Evolutionary conservation across 2,888 invertebrate species (phyloP).

Genomic region (Lepeophtheirus nordmannii): DNA sequence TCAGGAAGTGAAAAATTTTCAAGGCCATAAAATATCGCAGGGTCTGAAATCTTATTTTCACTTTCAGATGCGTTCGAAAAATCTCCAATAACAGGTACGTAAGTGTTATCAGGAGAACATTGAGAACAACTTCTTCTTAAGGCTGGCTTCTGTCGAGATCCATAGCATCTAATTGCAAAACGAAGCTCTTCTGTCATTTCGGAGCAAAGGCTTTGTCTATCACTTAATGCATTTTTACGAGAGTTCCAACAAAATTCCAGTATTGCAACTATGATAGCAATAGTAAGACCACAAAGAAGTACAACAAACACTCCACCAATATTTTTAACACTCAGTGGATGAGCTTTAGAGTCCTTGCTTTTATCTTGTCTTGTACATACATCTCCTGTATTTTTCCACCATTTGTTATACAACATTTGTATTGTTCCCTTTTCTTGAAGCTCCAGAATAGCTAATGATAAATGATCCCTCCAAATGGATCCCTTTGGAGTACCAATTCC

Average conservation of each 20-base stretch:
- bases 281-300: conserved; percentile 70
- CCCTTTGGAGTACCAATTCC: conserved; percentile 77
- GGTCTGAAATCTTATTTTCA: no score
- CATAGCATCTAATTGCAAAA: conserved; percentile 73
- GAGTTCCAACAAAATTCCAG: conserved; percentile 90
- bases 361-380: conserved; percentile 54
- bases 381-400: conserved; percentile 94
- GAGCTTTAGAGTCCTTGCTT: conserved; percentile 53
- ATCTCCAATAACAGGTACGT: not conserved
- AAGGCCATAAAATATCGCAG: no score
- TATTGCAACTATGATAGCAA: conserved; percentile 80
- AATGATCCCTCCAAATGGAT: conserved; percentile 41
- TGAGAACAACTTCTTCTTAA: conserved; percentile 57
- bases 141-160: conserved; percentile 64
- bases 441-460: conserved; percentile 40
- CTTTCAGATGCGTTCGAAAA: no score
- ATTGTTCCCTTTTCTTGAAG: conserved; percentile 39
- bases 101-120: conserved; percentile 49
- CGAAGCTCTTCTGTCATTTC: conserved; percentile 85
- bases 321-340: conserved; percentile 75
- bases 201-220: conserved; percentile 71
- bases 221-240: conserved; percentile 66
- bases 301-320: conserved; percentile 93
- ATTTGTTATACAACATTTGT: conserved; percentile 44
- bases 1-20: no score